These are phyloP conservation scores for Nerophis lumbriciformis DNA, from an alignment of 2,113 vertebrate genomes.

Conservation along the genomic window DNA sequence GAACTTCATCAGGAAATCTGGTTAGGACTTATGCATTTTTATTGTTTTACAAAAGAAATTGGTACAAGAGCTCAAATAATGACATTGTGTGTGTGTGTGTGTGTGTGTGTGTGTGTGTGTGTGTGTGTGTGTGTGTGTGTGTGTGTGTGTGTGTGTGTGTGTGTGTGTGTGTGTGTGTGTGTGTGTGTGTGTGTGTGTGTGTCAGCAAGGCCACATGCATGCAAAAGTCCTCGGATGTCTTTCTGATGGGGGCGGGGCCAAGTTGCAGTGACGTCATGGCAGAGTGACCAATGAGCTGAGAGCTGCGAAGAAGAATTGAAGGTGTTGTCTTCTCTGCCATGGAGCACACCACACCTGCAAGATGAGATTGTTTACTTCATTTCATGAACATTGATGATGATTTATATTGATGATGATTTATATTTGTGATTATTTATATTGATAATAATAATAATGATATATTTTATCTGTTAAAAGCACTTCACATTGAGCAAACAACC, in stretches of 20 bases:
- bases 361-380: no score
- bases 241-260: constrained; percentile 15
- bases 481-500: no score
- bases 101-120: constrained; percentile 1
- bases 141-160: not conserved
- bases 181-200: not conserved
- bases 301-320: no score
- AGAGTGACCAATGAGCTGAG: no score
- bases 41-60: constrained; percentile 4
- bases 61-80: not conserved
- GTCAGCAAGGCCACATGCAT: constrained; percentile 9
- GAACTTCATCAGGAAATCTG: no score
- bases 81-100: not conserved
- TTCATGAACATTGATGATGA: no score
- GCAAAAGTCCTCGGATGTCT: not conserved
- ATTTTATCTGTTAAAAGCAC: no score
- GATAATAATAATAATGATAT: no score
- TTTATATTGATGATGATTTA: no score
- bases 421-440: no score
- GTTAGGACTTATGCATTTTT: not conserved
- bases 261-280: not conserved
- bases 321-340: no score
- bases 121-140: not conserved
- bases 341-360: no score
- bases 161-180: not conserved